Evolutionary conservation across 1,140 invertebrate genomes (phyloP), one percentile per base, ranked within the genome.

Genomic region (Heliconius eleuchia): DNA sequence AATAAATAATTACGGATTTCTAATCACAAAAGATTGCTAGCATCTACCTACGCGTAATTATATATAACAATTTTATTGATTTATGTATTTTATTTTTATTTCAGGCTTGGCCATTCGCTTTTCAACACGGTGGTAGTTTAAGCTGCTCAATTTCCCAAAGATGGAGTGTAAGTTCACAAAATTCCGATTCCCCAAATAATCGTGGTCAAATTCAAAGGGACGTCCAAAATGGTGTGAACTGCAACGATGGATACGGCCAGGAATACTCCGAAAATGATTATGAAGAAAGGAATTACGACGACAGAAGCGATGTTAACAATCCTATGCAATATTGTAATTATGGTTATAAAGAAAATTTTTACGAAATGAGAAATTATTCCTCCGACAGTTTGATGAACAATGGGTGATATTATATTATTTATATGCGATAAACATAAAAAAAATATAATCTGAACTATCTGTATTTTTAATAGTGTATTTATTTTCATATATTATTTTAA

Each of bases 41-140:
- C 39, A 9, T 11, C 1, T 11, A 42, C 9, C 11, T 16, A 13
- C 13, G 4, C 34, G 13, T 46, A 46, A 46, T 16, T 46, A 46
- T 46, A 16, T 46, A 46, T 16, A 46, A 46, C 13, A 46, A 46
- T 42, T 42, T 11, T 50, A 50, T 5, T 60, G 39, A 42, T 39
- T 18, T 39, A 30, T 11, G 1, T 42, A 7, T 57, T 77, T 30
- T 77, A 79, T 30, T 82, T 16, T n/a, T 72, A 72, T 83, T 82
- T 37, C 88, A 94, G 92, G 92, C 91, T 19, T 94, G 92, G 92
- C 92, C 92, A 9, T 94, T 94, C 60, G 89, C 92, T 9, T 93
- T 94, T 71, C 92, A 94, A 85, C 91, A 94, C 76, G 92, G 92
- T 7, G 91, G 92, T 1, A 82, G 86, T 0, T 76, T 94, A 23